Base-by-base conservation (phyloP, 1,140 invertebrate species). In the Oppia nitens region DNA sequence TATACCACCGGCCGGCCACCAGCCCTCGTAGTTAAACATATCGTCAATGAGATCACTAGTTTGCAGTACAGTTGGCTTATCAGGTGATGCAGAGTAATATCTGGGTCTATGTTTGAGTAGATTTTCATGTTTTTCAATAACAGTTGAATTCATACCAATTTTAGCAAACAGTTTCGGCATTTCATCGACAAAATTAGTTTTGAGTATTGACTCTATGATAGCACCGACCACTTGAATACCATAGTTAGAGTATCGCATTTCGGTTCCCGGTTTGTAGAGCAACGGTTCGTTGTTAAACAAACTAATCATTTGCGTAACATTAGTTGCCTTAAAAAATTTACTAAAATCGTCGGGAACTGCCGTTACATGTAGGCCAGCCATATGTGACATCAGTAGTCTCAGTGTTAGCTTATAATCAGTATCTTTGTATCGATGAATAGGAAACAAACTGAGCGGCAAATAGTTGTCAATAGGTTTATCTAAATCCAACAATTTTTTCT, bases 1-100 rank as follows among this genome's bases (percentile, higher is more conserved):
- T 11, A 57, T n/a, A 57, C 55, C 57, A 32, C 55, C 55, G 11
- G 55, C 6, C n/a, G 55, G 51, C 55, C 55, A 57, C 21, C 20
- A 29, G 23, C 53, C 53, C 53, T 54, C 53, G 23, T 21, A 20
- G 6, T 6, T 9, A 6, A 47, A 28, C 20, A 54, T 11, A 17
- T 54, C 53, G 28, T 54, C 53, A 20, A 40, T 6, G 6, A 40
- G 6, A 9, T 40, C 32, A 6, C 6, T 17, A 40, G 6, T 40
- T 40, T 9, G 6, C 32, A 40, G 17, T 9, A 6, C 17, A 9
- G 6, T 17, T 9, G 32, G 17, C 6, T 6, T 6, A 40, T 40
- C 17, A n/a, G n/a, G n/a, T n/a, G n/a, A n/a, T n/a, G n/a, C n/a
- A 9, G 32, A 40, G 32, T 40, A 40, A 40, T 40, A 40, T 9